phyloP scores from a whole-genome alignment of 2,113 vertebrate genomes.

The Ornithorhynchus anatinus region DNA sequence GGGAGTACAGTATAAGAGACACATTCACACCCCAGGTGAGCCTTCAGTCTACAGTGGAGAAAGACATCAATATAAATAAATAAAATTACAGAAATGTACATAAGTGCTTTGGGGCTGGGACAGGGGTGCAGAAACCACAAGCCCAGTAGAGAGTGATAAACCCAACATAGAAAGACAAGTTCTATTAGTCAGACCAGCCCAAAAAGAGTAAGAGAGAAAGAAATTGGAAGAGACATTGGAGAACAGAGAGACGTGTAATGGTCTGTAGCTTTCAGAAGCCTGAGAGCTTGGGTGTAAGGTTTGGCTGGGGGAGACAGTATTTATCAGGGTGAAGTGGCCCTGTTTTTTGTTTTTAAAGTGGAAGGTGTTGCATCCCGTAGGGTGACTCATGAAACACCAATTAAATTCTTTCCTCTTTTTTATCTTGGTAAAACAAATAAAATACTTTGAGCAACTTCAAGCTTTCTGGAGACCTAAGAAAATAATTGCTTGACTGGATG shows the following conservation, averaged over 20 bases:
- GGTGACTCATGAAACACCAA: constrained; percentile 35
- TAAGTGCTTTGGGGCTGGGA: no score
- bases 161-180: background rate
- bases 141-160: background rate
- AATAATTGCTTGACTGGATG: constrained; percentile 10
- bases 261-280: background rate
- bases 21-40: no score
- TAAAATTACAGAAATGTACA: no score
- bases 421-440: constrained; percentile 32
- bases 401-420: constrained; percentile 33
- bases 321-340: background rate
- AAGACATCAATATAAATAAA: no score
- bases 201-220: background rate
- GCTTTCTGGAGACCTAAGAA: constrained; percentile 29
- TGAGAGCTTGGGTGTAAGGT: background rate
- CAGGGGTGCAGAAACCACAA: background rate
- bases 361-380: constrained; percentile 41
- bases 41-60: no score
- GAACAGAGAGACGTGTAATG: background rate
- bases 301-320: background rate
- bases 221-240: background rate
- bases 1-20: no score
- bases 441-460: constrained; percentile 12
- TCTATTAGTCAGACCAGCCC: background rate
- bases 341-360: constrained; percentile 22